Base-by-base conservation (phyloP, 2,888 invertebrate species). In the Archaeoteleia sp. region DNA sequence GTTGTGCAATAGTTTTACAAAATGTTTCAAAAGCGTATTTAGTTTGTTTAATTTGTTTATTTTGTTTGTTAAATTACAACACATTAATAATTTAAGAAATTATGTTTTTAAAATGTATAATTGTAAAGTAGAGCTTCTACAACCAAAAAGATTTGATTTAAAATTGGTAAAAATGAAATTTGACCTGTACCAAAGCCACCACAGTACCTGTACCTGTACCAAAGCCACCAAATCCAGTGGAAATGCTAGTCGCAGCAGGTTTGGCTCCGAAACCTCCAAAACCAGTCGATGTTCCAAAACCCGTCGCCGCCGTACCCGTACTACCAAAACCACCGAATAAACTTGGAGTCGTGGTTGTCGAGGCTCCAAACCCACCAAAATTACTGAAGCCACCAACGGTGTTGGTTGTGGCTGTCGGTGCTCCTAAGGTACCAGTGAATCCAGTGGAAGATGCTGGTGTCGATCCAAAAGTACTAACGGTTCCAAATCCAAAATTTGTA, bases 261-360 rank as follows among this genome's bases (percentile, higher is more conserved):
- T 89, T 85, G 1, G 87, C 74, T 0, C 88, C 87, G 67, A 89
- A 81, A 0, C 85, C 85, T 34, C 89, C 89, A 81, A 90, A 90
- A n/a, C 85, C 80, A 23, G 83, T 74, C 1, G 81, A 75, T n/a
- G 83, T 57, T 0, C 78, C 82, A 74, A 82, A 85, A 73, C 65
- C 83, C 48, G 74, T 84, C 0, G 85, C 78, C 1, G 87, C 75
- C 79, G 88, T 74, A 25, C 87, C 77, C 27, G 80, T 70, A n/a
- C 78, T 81, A 1, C 87, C 87, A 72, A 89, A 89, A 1, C 87
- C 87, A 12, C 88, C 87, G 76, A 88, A 88, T 2, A 87, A 84
- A n/a, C 86, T 84, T 1, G 86, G 77, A 1, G 83, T 78, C 3
- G 83, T 77, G 2, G 80, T 76, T 5, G 83, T 75, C 3, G 81